phyloP scores from a whole-genome alignment of 2,797 vertebrate genomes.

The Gymnoscopelus microlampas region DNA sequence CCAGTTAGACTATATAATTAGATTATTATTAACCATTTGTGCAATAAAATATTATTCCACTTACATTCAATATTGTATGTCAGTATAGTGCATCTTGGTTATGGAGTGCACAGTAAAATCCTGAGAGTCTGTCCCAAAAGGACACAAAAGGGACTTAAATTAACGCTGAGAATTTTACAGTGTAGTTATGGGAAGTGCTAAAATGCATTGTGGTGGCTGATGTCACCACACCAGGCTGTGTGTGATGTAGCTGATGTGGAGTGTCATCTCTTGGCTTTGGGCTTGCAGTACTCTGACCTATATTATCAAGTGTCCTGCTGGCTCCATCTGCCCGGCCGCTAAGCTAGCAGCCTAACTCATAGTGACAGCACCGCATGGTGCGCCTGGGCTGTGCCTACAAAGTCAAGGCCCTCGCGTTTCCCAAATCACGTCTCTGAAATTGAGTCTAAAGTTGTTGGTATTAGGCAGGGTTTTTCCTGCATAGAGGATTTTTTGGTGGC shows the following conservation, averaged over 20 bases:
- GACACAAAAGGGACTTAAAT: no score
- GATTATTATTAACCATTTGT: no score
- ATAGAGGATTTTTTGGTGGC: no score
- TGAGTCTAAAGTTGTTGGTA: not conserved
- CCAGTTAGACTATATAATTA: constrained; percentile 14
- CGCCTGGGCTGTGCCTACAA: constrained; percentile 56
- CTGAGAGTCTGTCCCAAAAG: not conserved
- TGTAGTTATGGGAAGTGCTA: no score
- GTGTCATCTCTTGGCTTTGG: constrained; percentile 71
- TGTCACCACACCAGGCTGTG: constrained; percentile 46
- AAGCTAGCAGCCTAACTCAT: constrained; percentile 66
- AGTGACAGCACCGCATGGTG: constrained; percentile 68
- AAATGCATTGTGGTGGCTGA: no score
- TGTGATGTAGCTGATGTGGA: constrained; percentile 66
- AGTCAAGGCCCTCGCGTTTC: constrained; percentile 46
- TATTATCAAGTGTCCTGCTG: constrained; percentile 75
- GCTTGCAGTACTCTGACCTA: constrained; percentile 73
- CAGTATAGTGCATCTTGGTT: constrained; percentile 44
- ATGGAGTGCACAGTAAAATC: constrained; percentile 50
- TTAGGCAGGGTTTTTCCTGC: no score
- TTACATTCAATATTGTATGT: constrained; percentile 11
- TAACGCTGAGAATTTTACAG: no score
- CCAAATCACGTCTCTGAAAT: constrained; percentile 38
- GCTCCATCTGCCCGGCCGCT: constrained; percentile 64
- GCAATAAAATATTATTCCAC: no score